Evolutionary conservation across 2,113 vertebrate species (phyloP).

Genomic region (Noctilio leporinus): DNA sequence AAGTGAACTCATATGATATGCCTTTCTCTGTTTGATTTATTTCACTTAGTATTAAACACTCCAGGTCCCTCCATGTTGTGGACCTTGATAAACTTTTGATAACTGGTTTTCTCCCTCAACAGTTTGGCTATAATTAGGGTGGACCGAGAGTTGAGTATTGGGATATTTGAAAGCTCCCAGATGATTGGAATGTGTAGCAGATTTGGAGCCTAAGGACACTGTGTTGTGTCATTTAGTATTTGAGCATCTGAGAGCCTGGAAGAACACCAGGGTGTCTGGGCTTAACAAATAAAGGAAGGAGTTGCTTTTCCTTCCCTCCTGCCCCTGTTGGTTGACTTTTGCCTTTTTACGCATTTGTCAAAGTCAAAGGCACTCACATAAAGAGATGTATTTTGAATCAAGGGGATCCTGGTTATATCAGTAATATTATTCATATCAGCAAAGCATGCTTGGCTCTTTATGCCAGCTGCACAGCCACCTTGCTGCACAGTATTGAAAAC

Average conservation of each 20-base stretch:
- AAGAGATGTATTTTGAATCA: not conserved
- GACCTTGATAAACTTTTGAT: not conserved
- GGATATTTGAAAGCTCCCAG: not conserved
- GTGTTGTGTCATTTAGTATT: not conserved
- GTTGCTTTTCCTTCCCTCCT: not conserved
- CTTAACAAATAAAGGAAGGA: not conserved
- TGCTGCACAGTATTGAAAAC: not conserved
- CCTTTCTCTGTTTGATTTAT: not conserved
- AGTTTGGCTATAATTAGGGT: not conserved
- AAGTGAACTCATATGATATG: not conserved
- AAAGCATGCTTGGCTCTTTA: not conserved
- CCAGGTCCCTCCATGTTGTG: not conserved
- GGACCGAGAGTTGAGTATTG: not conserved
- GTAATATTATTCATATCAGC: not conserved
- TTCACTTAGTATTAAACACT: not conserved
- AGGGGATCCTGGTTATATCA: not conserved
- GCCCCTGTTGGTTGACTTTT: not conserved
- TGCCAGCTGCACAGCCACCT: not conserved
- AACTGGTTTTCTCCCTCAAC: not conserved
- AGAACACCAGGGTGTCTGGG: not conserved
- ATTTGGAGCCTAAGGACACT: not conserved
- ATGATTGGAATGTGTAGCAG: not conserved
- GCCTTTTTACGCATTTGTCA: not conserved
- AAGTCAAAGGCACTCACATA: not conserved
- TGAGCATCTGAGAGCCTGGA: not conserved